Percentiles rank a stretch among this genome's conserved stretches.
phyloP scores from a whole-genome alignment of 1,140 invertebrate genomes.

The Atopsyche davidsoni region DNA sequence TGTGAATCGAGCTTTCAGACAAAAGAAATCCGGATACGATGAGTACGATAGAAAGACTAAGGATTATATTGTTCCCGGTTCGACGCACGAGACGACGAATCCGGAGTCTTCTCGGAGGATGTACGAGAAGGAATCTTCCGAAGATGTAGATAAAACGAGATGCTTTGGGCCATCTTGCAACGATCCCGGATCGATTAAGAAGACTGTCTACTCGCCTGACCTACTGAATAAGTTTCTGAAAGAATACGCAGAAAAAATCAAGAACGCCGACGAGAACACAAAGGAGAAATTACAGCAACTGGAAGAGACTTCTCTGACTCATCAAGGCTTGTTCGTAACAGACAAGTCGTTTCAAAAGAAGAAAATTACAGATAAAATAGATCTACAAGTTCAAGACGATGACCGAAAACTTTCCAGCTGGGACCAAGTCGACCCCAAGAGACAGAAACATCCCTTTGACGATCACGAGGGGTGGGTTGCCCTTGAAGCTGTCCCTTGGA shows the following conservation, averaged over 20 bases:
- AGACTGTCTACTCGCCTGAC: slow-evolving; percentile 40
- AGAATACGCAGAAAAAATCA: slow-evolving; percentile 54
- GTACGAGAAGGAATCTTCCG: slow-evolving; percentile 36
- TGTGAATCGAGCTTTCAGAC: slow-evolving; percentile 15
- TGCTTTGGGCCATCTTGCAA: slow-evolving; percentile 47
- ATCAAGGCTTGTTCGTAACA: slow-evolving; percentile 36
- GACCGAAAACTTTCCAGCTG: slow-evolving; percentile 43
- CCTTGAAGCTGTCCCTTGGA: slow-evolving; percentile 71
- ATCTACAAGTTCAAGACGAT: slow-evolving; percentile 36
- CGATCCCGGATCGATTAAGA: slow-evolving; percentile 35
- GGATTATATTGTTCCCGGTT: slow-evolving; percentile 41
- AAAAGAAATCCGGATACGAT: slow-evolving; percentile 30
- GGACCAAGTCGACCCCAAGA: slow-evolving; percentile 48
- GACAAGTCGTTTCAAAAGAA: slow-evolving; percentile 34
- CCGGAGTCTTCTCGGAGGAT: background rate
- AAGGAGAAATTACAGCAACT: slow-evolving; percentile 44
- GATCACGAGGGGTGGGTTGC: slow-evolving; percentile 71
- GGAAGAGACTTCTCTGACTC: slow-evolving; percentile 39
- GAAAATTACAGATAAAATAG: slow-evolving; percentile 31
- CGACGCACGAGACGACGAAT: slow-evolving; percentile 42
- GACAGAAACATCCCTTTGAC: slow-evolving; percentile 55
- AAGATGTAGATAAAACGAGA: slow-evolving; percentile 33
- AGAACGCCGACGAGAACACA: slow-evolving; percentile 42
- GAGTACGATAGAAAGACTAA: slow-evolving; percentile 31
- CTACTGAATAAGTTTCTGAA: slow-evolving; percentile 54